These are phyloP conservation scores for Buphagus erythrorhynchus DNA, from an alignment of 2,797 vertebrate genomes.

Conservation along the genomic window DNA sequence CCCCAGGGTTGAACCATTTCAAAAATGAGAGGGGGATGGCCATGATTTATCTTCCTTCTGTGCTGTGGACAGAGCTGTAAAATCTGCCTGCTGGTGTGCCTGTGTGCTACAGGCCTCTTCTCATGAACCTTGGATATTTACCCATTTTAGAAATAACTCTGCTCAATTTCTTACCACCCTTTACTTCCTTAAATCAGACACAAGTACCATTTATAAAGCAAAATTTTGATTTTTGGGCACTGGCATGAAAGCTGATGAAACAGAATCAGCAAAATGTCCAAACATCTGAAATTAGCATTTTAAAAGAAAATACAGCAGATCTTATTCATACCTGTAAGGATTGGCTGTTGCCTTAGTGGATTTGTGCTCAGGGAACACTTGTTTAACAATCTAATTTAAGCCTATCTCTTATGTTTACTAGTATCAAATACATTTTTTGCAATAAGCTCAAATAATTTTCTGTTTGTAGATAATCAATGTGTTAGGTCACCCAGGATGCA, in stretches of 20 bases:
- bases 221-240: conserved; percentile 4
- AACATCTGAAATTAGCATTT: not conserved
- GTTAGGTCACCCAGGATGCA: not conserved
- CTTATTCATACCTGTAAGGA: not conserved
- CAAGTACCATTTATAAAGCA: not conserved
- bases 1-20: conserved; percentile 78
- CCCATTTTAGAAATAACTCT: conserved; percentile 34
- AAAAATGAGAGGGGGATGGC: conserved; percentile 78
- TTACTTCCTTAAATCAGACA: not conserved
- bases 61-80: conserved; percentile 77
- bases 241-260: not conserved
- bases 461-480: not conserved
- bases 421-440: not conserved
- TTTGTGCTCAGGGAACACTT: not conserved
- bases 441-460: not conserved
- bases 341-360: not conserved
- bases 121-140: conserved; percentile 12
- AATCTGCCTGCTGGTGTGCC: conserved; percentile 57
- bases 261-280: not conserved
- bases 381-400: not conserved
- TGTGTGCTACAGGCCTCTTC: not conserved
- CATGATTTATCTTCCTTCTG: conserved; percentile 82
- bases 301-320: not conserved
- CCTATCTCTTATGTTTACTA: not conserved
- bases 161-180: not conserved